A percentile compares a stretch with the other conserved stretches of the same genome.
These are phyloP conservation scores for Phalera bucephala DNA, from an alignment of 2,888 invertebrate species.

Conservation along the genomic window DNA sequence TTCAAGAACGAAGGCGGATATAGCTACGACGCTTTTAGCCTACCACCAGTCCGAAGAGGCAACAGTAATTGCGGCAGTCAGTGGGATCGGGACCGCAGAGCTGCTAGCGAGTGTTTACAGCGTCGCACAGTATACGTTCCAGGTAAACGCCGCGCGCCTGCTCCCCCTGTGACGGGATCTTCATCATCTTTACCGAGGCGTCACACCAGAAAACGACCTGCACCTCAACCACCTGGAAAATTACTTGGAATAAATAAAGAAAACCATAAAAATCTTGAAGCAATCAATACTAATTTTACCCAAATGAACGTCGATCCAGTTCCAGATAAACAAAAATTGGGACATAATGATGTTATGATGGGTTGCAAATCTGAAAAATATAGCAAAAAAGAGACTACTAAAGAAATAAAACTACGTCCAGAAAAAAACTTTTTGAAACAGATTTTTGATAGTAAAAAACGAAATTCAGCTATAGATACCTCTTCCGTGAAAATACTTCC, in stretches of 20 bases:
- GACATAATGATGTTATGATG: conserved; percentile 24
- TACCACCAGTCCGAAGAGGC: conserved; percentile 48
- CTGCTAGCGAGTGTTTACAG: conserved; percentile 85
- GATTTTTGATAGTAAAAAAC: conserved; percentile 70
- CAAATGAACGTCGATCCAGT: conserved; percentile 43
- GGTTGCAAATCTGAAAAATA: conserved; percentile 54
- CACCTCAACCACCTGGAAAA: conserved; percentile 79
- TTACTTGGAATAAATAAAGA: conserved; percentile 35
- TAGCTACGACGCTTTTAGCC: conserved; percentile 67
- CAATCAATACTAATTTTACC: conserved; percentile 7
- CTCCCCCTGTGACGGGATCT: conserved; percentile 76
- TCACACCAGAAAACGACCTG: conserved; percentile 72
- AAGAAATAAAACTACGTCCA: conserved; percentile 58
- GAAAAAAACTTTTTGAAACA: conserved; percentile 83
- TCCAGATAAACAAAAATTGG: conserved; percentile 16
- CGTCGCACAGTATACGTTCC: conserved; percentile 87
- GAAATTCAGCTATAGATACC: conserved; percentile 59
- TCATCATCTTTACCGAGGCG: conserved; percentile 48
- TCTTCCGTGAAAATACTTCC: conserved; percentile 83
- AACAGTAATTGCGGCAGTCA: conserved; percentile 30
- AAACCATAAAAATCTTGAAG: conserved; percentile 20
- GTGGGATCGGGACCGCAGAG: conserved; percentile 72
- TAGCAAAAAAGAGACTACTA: conserved; percentile 46
- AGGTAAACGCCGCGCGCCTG: conserved; percentile 89
- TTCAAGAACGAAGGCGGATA: conserved; percentile 46